Conservation (phyloP, 2,888 invertebrate species). For the Lypha dubia region DNA sequence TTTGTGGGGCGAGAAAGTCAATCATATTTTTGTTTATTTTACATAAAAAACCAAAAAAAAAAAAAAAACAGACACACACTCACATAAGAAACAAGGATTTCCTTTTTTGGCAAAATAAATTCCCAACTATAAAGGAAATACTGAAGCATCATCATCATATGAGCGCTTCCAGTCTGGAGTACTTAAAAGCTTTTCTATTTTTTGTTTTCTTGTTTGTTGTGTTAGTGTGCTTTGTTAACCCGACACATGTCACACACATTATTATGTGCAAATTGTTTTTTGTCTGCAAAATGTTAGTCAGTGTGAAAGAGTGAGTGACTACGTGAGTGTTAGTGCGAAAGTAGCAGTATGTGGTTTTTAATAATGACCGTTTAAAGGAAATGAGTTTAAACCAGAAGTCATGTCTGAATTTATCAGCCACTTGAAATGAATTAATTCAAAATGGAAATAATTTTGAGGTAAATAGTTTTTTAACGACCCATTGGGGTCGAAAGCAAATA, state of each 20-base stretch:
- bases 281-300: slow-evolving; percentile 9
- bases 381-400: slow-evolving; percentile 49
- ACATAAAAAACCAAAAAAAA: too few species aligned
- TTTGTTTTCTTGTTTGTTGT: not conserved
- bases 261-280: slow-evolving; percentile 3
- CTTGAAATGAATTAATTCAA: slow-evolving; percentile 28
- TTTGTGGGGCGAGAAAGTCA: not conserved
- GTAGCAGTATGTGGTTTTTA: slow-evolving; percentile 33
- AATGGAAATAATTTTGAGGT: not conserved
- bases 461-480: not conserved
- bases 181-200: slow-evolving; percentile 66
- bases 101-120: slow-evolving; percentile 52
- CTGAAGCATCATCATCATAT: slow-evolving; percentile 61
- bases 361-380: slow-evolving; percentile 20
- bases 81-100: slow-evolving; percentile 37
- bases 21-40: slow-evolving; percentile 6
- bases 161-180: slow-evolving; percentile 53
- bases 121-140: slow-evolving; percentile 53
- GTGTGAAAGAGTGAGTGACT: not conserved
- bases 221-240: slow-evolving; percentile 23
- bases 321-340: not conserved
- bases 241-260: slow-evolving; percentile 60
- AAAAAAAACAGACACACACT: too few species aligned
- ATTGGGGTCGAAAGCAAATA: not conserved
- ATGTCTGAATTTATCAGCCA: slow-evolving; percentile 21